Conservation (phyloP, 2,113 vertebrate genomes). For the Equus przewalskii region DNA sequence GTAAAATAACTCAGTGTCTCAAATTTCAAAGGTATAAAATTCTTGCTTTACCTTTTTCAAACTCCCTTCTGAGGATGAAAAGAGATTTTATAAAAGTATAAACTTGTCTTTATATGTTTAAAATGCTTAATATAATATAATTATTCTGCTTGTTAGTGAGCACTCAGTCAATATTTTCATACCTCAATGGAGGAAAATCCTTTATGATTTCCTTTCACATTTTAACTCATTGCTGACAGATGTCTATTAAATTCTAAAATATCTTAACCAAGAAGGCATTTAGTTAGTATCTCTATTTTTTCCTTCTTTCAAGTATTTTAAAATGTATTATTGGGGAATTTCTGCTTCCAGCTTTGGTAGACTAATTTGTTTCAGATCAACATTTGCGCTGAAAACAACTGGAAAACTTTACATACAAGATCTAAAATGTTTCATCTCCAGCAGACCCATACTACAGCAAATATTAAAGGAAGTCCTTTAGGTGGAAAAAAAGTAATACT, state of each 20-base stretch:
- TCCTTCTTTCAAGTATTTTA: neutral
- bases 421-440: neutral
- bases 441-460: neutral
- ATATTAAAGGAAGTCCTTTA: neutral
- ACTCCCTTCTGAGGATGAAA: neutral
- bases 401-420: neutral
- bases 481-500: neutral
- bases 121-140: slow-evolving; percentile 18
- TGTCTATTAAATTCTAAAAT: neutral
- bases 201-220: neutral
- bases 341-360: neutral
- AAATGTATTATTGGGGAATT: neutral
- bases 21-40: slow-evolving; percentile 24
- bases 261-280: neutral
- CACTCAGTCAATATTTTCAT: neutral
- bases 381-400: neutral
- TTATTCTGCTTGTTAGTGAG: neutral
- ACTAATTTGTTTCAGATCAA: neutral
- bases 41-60: slow-evolving; percentile 4
- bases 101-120: neutral
- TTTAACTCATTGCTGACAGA: neutral
- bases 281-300: neutral
- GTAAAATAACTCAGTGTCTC: neutral
- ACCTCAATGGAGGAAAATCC: neutral
- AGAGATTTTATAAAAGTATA: neutral